Evolutionary conservation across 1,140 invertebrate species (phyloP).

Genomic region (Drosophila insularis): DNA sequence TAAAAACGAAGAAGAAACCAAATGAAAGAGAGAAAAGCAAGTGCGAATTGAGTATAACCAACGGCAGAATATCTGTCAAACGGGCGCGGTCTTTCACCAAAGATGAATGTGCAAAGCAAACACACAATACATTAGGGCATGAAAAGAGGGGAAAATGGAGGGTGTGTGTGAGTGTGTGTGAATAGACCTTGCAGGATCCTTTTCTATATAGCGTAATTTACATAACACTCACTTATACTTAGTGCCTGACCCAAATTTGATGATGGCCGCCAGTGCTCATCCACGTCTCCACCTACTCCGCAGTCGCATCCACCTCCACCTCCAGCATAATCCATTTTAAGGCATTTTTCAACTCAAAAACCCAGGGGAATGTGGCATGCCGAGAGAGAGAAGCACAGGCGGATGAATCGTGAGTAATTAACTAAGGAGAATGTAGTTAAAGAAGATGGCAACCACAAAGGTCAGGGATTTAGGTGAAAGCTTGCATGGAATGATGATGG

Average conservation of each 20-base stretch:
- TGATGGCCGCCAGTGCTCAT: slow-evolving; percentile 26
- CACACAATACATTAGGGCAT: slow-evolving; percentile 17
- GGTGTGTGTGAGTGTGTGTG: background rate
- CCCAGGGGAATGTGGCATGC: slow-evolving; percentile 18
- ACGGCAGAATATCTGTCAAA: slow-evolving; percentile 45
- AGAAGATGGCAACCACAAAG: slow-evolving; percentile 60
- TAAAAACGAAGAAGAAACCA: slow-evolving; percentile 51
- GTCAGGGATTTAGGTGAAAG: slow-evolving; percentile 78
- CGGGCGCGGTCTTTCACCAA: slow-evolving; percentile 47
- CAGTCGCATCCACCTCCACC: background rate
- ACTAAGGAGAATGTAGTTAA: slow-evolving; percentile 29
- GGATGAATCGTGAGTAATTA: slow-evolving; percentile 54
- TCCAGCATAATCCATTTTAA: slow-evolving; percentile 10
- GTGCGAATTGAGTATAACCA: slow-evolving; percentile 17
- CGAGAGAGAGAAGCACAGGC: background rate
- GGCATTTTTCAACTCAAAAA: slow-evolving; percentile 26
- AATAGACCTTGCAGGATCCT: slow-evolving; percentile 56
- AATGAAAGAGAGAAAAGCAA: background rate
- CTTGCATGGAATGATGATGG: slow-evolving; percentile 11
- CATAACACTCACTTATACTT: slow-evolving; percentile 78
- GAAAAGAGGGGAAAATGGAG: background rate
- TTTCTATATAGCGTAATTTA: slow-evolving; percentile 63
- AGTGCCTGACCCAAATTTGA: slow-evolving; percentile 74
- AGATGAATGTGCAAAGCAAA: slow-evolving; percentile 32
- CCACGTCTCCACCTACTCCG: slow-evolving; percentile 24